Percentiles rank a stretch among this genome's conserved stretches.
phyloP scores from a whole-genome alignment of 2,888 invertebrate species.

The Lamellibrachia satsuma region DNA sequence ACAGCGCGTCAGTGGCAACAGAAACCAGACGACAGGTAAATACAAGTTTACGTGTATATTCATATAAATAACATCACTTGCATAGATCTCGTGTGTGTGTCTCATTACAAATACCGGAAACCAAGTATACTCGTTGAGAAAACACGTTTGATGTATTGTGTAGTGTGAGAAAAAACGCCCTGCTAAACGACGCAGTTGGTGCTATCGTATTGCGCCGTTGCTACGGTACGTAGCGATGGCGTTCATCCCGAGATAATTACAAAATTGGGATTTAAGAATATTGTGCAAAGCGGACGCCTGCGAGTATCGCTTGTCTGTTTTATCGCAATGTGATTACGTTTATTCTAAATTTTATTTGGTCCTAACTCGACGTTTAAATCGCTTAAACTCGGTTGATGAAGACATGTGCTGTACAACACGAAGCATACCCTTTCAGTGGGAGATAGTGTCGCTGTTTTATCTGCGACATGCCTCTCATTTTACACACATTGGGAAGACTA shows the following conservation, averaged over 20 bases:
- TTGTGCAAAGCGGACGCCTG: neutral
- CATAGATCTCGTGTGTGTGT: neutral
- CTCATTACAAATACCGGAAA: neutral
- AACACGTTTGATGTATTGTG: neutral
- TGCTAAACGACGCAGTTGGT: neutral
- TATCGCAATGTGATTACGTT: neutral
- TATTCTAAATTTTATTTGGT: neutral
- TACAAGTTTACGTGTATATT: neutral
- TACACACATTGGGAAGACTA: too few relatives aligned
- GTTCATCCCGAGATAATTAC: neutral
- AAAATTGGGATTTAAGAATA: neutral
- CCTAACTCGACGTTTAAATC: neutral
- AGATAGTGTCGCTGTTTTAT: too few relatives aligned
- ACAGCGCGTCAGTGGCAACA: neutral
- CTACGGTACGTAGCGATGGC: neutral
- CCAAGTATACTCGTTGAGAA: neutral
- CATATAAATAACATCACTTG: neutral
- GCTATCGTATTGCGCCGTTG: neutral
- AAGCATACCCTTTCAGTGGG: too few relatives aligned
- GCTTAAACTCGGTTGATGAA: neutral
- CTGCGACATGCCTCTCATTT: too few relatives aligned
- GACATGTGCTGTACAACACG: neutral
- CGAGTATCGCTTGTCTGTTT: neutral
- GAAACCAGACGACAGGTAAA: constrained; percentile 7
- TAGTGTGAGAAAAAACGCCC: neutral